phyloP scores from a whole-genome alignment of 35 echinoderm and acorn worm species.

The Holothuria glaberrima region DNA sequence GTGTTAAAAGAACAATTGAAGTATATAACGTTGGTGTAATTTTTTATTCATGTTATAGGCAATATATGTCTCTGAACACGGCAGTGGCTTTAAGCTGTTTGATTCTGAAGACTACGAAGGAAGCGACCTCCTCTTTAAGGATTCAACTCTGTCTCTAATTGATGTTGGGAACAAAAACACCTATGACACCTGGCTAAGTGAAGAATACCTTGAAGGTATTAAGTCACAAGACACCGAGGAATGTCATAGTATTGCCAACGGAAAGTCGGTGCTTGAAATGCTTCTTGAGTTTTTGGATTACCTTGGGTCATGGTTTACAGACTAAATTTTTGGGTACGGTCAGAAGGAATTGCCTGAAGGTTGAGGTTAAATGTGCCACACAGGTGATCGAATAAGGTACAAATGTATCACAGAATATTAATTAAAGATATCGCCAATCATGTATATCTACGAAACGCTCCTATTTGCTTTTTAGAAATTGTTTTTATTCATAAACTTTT shows the following conservation, averaged over 20 bases:
- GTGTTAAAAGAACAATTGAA: too few relatives aligned
- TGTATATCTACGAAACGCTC: too few relatives aligned
- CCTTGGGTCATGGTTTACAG: neutral
- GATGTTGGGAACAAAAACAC: slow-evolving; percentile 50
- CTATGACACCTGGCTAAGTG: slow-evolving; percentile 44
- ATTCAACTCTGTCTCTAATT: slow-evolving; percentile 29
- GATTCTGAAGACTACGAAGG: slow-evolving; percentile 35
- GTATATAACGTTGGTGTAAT: too few relatives aligned
- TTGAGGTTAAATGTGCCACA: slow-evolving; percentile 2
- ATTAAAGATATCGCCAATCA: too few relatives aligned
- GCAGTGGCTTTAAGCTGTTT: too few relatives aligned
- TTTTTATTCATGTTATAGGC: too few relatives aligned
- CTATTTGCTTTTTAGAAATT: too few relatives aligned
- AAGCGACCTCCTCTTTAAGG: slow-evolving; percentile 65
- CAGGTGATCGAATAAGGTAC: neutral
- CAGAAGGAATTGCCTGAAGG: slow-evolving; percentile 1
- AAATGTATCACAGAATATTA: neutral
- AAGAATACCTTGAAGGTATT: slow-evolving; percentile 56
- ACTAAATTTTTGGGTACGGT: neutral
- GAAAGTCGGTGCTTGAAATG: neutral
- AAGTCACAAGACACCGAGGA: neutral
- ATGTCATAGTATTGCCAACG: neutral
- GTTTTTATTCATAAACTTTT: too few relatives aligned
- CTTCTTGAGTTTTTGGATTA: neutral
- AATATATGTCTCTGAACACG: too few relatives aligned